Percentiles rank a stretch among this genome's conserved stretches.
Conservation (phyloP, 2,888 invertebrate genomes). For the Melikaiella ostensackeni region DNA sequence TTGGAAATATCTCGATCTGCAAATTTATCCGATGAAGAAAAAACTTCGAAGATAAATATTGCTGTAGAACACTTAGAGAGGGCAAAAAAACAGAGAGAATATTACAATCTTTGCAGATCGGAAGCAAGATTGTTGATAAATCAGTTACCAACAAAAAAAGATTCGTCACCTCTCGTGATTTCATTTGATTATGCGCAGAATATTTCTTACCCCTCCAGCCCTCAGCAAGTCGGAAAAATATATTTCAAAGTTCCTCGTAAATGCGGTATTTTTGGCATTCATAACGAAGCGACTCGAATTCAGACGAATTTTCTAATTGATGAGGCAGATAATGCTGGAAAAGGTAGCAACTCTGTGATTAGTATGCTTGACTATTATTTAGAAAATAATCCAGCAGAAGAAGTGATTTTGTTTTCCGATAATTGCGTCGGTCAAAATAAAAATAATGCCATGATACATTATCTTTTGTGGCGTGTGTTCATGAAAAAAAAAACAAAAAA, state of each 20-base stretch:
- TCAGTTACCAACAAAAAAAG: neutral
- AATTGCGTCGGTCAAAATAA: too few relatives aligned
- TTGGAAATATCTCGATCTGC: constrained; percentile 6
- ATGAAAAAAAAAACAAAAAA: too few relatives aligned
- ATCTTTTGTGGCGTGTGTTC: too few relatives aligned
- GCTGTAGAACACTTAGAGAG: neutral
- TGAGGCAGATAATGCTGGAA: too few relatives aligned
- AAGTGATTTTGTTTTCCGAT: too few relatives aligned
- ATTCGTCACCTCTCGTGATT: neutral
- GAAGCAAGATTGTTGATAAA: neutral
- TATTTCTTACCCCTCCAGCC: constrained; percentile 28
- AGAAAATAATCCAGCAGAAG: too few relatives aligned
- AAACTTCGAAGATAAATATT: neutral
- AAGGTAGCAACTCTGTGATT: too few relatives aligned
- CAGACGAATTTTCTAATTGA: neutral
- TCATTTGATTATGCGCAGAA: constrained; percentile 38
- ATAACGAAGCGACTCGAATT: neutral
- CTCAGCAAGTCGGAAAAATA: constrained; percentile 26
- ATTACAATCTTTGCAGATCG: neutral
- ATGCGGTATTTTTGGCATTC: constrained; percentile 29
- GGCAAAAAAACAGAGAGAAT: constrained; percentile 27
- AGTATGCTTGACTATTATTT: too few relatives aligned
- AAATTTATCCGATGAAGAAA: constrained; percentile 26
- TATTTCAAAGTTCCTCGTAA: constrained; percentile 29
- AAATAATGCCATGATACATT: too few relatives aligned